These are phyloP conservation scores for Cynoglossus semilaevis DNA, from an alignment of 2,113 vertebrate species.

Conservation along the genomic window DNA sequence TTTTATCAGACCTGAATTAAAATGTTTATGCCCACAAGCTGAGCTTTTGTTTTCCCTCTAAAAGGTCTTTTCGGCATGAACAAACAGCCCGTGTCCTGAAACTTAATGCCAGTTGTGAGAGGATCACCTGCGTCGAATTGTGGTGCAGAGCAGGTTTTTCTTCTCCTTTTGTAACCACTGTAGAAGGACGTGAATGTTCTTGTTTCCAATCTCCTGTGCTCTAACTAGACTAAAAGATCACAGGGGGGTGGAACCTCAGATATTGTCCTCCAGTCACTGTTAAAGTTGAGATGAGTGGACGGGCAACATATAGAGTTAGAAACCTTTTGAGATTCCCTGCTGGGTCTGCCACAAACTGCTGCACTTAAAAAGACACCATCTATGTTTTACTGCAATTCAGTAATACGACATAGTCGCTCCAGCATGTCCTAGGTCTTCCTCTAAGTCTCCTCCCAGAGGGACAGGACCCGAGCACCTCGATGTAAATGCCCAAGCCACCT, in stretches of 20 bases:
- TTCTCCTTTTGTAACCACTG: no score
- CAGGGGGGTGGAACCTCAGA: conserved; percentile 26
- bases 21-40: conserved; percentile 22
- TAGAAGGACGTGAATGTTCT: conserved; percentile 22
- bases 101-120: conserved; percentile 27
- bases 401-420: no score
- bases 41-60: conserved; percentile 35
- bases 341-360: conserved; percentile 11
- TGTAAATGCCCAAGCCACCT: no score
- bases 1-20: conserved; percentile 29
- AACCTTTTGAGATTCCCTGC: conserved; percentile 33
- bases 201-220: conserved; percentile 14
- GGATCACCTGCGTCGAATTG: background rate
- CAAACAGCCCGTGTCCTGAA: conserved; percentile 31
- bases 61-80: conserved; percentile 48
- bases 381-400: no score
- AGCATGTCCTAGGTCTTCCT: no score
- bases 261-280: conserved; percentile 31
- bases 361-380: background rate
- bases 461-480: no score
- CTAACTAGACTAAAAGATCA: conserved; percentile 36
- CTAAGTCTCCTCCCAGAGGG: no score
- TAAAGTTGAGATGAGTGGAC: conserved; percentile 40
- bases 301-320: conserved; percentile 27
- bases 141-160: no score